A percentile compares a stretch with the other conserved stretches of the same genome.
These are phyloP conservation scores for Blomia tropicalis DNA, from an alignment of 2,888 invertebrate genomes.

Conservation along the genomic window DNA sequence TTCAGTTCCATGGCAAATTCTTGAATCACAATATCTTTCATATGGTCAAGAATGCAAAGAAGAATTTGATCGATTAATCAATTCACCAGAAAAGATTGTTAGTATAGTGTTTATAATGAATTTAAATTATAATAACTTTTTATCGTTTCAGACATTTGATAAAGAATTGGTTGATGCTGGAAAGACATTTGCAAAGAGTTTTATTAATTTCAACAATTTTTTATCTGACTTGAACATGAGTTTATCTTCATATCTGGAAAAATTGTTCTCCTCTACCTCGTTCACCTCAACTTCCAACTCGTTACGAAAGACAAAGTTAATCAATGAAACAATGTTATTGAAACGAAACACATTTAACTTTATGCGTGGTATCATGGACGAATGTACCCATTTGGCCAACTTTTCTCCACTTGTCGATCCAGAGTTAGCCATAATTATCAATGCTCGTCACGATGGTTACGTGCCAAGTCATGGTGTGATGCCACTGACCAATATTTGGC, in stretches of 20 bases:
- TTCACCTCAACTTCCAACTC: background rate
- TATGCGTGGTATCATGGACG: conserved; percentile 96
- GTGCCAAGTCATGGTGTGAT: conserved; percentile 70
- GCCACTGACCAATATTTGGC: conserved; percentile 75
- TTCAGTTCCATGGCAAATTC: conserved; percentile 79
- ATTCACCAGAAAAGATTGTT: conserved; percentile 45
- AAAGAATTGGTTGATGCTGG: conserved; percentile 30
- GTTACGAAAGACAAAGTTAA: background rate
- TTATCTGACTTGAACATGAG: conserved; percentile 4
- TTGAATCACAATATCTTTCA: conserved; percentile 69
- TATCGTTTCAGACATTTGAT: conserved; percentile 20
- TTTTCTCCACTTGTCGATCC: conserved; percentile 72
- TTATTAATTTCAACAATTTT: conserved; percentile 12
- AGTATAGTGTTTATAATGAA: too few species aligned
- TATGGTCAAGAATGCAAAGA: conserved; percentile 57
- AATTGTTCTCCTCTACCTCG: background rate
- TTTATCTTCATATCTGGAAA: conserved; percentile 1
- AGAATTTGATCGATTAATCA: conserved; percentile 70
- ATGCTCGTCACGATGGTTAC: conserved; percentile 52
- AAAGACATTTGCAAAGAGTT: conserved; percentile 29
- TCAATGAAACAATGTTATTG: conserved; percentile 7
- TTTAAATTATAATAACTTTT: too few species aligned
- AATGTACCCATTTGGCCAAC: conserved; percentile 88
- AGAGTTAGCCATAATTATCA: conserved; percentile 70
- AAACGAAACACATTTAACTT: conserved; percentile 62